Conservation (phyloP, 2,888 invertebrate species). For the Myopa tessellatipennis region DNA sequence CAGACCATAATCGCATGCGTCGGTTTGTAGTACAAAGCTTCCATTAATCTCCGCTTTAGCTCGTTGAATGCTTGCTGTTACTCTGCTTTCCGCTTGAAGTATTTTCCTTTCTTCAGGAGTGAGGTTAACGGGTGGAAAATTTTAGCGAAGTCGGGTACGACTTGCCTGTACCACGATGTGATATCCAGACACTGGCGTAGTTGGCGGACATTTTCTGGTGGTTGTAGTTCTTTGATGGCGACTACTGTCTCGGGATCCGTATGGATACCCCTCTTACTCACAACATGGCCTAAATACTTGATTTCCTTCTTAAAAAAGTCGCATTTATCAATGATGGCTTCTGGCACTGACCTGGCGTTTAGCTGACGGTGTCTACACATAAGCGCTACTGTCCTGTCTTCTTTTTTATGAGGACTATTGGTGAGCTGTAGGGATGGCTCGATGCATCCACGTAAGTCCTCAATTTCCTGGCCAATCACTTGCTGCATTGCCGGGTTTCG, state of each 20-base stretch:
- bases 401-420: conserved; percentile 5
- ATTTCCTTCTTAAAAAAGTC: conserved; percentile 32
- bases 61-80: conserved; percentile 1
- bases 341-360: not conserved
- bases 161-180: conserved; percentile 19
- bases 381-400: not conserved
- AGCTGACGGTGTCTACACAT: not conserved
- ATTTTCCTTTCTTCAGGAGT: conserved; percentile 30
- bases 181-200: not conserved
- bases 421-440: conserved; percentile 4
- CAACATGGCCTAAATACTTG: conserved; percentile 36
- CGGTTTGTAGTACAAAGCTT: not conserved
- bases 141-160: conserved; percentile 30
- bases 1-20: not conserved
- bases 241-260: conserved; percentile 32
- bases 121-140: conserved; percentile 15
- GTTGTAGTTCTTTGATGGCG: not conserved
- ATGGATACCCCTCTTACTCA: conserved; percentile 35
- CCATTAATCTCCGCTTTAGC: no score
- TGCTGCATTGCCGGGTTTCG: not conserved
- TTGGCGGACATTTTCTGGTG: not conserved
- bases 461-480: not conserved
- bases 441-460: not conserved
- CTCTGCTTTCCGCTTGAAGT: conserved; percentile 14
- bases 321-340: conserved; percentile 33